These are phyloP conservation scores for Hetaerina americana DNA, from an alignment of 1,140 invertebrate genomes.

Conservation along the genomic window DNA sequence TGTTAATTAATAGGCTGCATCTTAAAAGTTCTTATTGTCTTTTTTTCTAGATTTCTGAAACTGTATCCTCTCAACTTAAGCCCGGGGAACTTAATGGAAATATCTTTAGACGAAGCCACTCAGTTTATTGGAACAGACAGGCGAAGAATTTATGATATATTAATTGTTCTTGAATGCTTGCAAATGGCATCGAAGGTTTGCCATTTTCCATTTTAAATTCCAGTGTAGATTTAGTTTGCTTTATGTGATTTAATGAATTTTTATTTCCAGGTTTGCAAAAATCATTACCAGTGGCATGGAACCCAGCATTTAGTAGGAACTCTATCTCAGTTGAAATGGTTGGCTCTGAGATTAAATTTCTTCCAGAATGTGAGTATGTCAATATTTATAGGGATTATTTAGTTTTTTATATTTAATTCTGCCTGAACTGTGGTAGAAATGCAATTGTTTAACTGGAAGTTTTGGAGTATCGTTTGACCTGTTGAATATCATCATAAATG, in stretches of 20 bases:
- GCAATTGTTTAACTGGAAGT: too few relatives aligned
- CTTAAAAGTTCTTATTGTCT: conserved; percentile 11
- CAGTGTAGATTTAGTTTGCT: background rate
- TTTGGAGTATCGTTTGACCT: too few relatives aligned
- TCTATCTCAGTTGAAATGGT: conserved; percentile 18
- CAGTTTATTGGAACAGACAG: conserved; percentile 43
- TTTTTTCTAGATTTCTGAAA: conserved; percentile 36
- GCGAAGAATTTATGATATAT: conserved; percentile 60
- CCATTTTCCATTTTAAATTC: conserved; percentile 16
- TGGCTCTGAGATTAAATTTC: conserved; percentile 16
- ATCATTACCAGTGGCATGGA: conserved; percentile 45
- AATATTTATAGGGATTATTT: background rate
- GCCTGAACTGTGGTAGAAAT: too few relatives aligned
- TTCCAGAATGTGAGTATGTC: conserved; percentile 9
- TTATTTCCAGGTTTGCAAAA: conserved; percentile 36
- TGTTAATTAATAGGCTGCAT: background rate
- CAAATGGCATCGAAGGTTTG: conserved; percentile 45
- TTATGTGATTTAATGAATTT: background rate
- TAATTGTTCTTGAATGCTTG: conserved; percentile 59
- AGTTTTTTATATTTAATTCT: conserved; percentile 2
- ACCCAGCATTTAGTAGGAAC: conserved; percentile 18
- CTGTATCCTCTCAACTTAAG: conserved; percentile 32
- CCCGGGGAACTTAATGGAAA: conserved; percentile 28
- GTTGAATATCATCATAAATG: too few relatives aligned
- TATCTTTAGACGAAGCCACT: conserved; percentile 41